Conservation (phyloP, 2,113 vertebrate genomes). For the Ophthalmolycus amberensis region DNA sequence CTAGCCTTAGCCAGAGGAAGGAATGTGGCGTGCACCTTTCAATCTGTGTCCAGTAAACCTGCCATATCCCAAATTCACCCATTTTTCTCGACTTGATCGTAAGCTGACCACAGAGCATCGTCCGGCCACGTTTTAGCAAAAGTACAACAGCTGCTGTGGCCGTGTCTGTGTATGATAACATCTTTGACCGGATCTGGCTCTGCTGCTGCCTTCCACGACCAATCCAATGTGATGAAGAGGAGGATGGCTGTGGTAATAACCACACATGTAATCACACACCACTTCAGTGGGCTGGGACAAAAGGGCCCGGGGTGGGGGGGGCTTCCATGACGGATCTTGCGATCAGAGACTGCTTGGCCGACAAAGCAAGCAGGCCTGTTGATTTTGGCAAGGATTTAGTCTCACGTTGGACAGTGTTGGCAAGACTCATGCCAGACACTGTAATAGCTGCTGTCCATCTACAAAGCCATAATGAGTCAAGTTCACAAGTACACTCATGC, state of each 20-base stretch:
- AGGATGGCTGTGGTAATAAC: constrained; percentile 52
- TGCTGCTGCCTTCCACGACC: constrained; percentile 30
- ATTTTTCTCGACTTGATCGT: constrained; percentile 39
- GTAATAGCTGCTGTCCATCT: constrained; percentile 15
- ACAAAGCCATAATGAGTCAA: constrained; percentile 1
- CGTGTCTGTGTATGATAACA: constrained; percentile 40
- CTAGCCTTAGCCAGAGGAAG: constrained; percentile 22
- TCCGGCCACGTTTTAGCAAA: constrained; percentile 49
- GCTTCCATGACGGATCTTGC: constrained; percentile 55
- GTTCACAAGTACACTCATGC: neutral
- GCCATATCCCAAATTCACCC: constrained; percentile 44
- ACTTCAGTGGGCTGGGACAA: constrained; percentile 62
- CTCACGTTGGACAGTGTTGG: constrained; percentile 39
- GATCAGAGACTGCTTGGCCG: constrained; percentile 60
- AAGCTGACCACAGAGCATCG: constrained; percentile 31
- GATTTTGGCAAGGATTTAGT: constrained; percentile 61
- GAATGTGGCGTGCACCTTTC: constrained; percentile 53
- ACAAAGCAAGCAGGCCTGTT: constrained; percentile 62
- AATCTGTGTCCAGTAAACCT: constrained; percentile 46
- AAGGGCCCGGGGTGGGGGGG: constrained; percentile 33
- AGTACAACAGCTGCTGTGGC: constrained; percentile 64
- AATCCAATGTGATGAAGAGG: constrained; percentile 42
- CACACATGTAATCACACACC: constrained; percentile 64
- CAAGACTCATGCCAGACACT: constrained; percentile 28
- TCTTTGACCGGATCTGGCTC: constrained; percentile 47